phyloP scores from a whole-genome alignment of 2,888 invertebrate genomes.

The Hymenopus coronatus region DNA sequence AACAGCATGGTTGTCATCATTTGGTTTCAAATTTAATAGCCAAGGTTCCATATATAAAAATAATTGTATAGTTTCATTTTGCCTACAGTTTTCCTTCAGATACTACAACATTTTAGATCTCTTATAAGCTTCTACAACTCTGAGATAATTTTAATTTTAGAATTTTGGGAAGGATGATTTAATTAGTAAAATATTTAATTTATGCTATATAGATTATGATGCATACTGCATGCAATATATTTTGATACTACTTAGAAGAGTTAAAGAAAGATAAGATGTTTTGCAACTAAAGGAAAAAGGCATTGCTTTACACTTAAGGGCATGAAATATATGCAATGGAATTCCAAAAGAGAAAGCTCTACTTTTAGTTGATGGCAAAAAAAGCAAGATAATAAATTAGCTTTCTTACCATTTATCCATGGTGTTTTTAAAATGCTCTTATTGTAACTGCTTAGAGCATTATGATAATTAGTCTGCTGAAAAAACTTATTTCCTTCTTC shows the following conservation, averaged over 20 bases:
- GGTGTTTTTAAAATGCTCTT: slow-evolving; percentile 67
- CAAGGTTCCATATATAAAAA: no score
- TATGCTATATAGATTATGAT: no score
- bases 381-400: neutral
- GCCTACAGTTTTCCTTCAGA: no score
- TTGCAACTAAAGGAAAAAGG: neutral
- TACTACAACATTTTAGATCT: neutral
- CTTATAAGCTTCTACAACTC: neutral
- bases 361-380: neutral
- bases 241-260: neutral
- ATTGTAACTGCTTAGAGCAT: slow-evolving; percentile 68
- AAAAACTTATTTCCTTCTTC: slow-evolving; percentile 71
- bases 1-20: no score
- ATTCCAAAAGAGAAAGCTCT: neutral
- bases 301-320: neutral
- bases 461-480: slow-evolving; percentile 64
- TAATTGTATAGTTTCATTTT: neutral
- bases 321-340: neutral
- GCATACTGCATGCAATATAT: neutral
- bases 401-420: slow-evolving; percentile 60
- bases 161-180: no score
- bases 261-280: neutral
- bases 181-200: no score
- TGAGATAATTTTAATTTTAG: no score
- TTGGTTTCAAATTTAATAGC: no score